Evolutionary conservation across 2,113 vertebrate species (phyloP).

Genomic region (Megaptera novaeangliae): DNA sequence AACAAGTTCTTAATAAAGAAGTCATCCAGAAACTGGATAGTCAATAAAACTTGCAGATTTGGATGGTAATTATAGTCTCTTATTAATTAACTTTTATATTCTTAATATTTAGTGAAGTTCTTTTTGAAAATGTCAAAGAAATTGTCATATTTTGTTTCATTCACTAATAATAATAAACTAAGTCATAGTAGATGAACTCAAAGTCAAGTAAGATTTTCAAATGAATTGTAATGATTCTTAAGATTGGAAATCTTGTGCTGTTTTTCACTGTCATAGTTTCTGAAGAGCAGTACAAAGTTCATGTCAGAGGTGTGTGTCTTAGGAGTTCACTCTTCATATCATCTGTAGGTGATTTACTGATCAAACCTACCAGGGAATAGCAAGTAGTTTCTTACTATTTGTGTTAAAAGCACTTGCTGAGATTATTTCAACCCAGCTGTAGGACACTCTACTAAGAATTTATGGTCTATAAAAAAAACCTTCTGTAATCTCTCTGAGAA

Average conservation of each 20-base stretch:
- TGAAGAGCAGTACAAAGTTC: neutral
- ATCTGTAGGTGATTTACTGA: neutral
- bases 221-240: neutral
- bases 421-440: neutral
- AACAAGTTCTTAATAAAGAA: constrained; percentile 22
- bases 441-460: neutral
- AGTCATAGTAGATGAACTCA: neutral
- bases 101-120: neutral
- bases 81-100: neutral
- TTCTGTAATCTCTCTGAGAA: neutral
- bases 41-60: neutral
- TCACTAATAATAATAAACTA: constrained; percentile 18
- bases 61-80: neutral
- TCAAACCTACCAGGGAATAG: neutral
- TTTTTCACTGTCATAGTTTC: neutral
- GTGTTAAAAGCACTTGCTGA: neutral
- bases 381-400: neutral
- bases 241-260: neutral
- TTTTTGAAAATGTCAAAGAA: constrained; percentile 11
- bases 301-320: neutral
- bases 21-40: neutral
- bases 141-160: neutral
- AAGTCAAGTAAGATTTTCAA: constrained; percentile 16
- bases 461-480: neutral
- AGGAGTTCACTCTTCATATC: neutral